phyloP scores from a whole-genome alignment of 2,888 invertebrate species.

The Plutella xylostella region DNA sequence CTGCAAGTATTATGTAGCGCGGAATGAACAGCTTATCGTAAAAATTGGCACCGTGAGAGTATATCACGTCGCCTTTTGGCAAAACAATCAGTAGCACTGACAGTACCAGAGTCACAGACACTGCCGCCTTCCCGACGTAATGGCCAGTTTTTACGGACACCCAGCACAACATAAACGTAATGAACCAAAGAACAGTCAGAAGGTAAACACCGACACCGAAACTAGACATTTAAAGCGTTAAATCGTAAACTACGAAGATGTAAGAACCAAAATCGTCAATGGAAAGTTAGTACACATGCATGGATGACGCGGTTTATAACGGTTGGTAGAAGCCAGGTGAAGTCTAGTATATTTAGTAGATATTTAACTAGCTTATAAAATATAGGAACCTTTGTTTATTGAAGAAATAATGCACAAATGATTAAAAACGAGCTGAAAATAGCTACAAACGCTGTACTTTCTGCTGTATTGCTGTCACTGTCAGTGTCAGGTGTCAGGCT shows the following conservation, averaged over 20 bases:
- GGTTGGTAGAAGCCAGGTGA: too few relatives aligned
- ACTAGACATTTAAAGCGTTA: constrained; percentile 44
- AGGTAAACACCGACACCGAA: constrained; percentile 77
- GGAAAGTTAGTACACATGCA: neutral
- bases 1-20: constrained; percentile 34
- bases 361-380: too few relatives aligned
- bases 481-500: too few relatives aligned
- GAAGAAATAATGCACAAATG: too few relatives aligned
- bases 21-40: constrained; percentile 44
- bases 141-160: constrained; percentile 74
- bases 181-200: constrained; percentile 73
- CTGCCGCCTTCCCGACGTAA: constrained; percentile 71
- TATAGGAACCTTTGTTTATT: too few relatives aligned
- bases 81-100: constrained; percentile 71
- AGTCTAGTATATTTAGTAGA: too few relatives aligned
- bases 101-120: constrained; percentile 63
- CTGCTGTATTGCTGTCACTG: too few relatives aligned
- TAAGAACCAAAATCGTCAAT: neutral
- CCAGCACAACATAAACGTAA: constrained; percentile 73
- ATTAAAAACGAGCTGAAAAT: too few relatives aligned
- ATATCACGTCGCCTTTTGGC: constrained; percentile 61
- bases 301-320: too few relatives aligned
- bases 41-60: constrained; percentile 54
- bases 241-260: too few relatives aligned
- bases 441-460: too few relatives aligned